Evolutionary conservation across 1,140 invertebrate species (phyloP), one percentile per base, ranked within the genome.

Genomic region (Saxidomus purpurata): DNA sequence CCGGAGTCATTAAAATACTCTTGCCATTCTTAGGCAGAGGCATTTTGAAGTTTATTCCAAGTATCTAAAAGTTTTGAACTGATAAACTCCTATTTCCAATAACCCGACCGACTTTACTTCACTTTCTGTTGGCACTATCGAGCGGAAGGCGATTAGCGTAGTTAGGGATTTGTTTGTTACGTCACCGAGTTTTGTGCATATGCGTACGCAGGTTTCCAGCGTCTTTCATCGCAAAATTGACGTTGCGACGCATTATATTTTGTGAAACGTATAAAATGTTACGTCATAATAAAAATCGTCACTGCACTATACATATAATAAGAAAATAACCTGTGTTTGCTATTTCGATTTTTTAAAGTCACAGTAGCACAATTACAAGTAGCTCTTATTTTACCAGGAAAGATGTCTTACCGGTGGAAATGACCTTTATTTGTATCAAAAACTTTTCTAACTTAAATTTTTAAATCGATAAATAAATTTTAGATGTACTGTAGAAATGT

Each of bases 1-100:
- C 93, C 76, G 93, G 93, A 25, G 93, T 94, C 93, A 93, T 91
- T 49, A 94, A 87, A 83, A 93, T 91, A 87, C 93, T 94, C 77
- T 94, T 94, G 80, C 93, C 93, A 80, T 91, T 89, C 59, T 84
- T 69, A 82, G 92, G 90, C 31, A 92, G 47, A 28, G 91, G 91
- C 90, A 93, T 93, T 89, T 89, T 89, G 31, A 74, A 52, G 28
- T 49, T 1, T 52, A 52, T 79, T 52, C 47, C 47, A 34, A 49
- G 22, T 31, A 31, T 22, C 36, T 34, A 31, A 79, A 31, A 52
- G 28, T 79, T 79, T 36, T 40, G 28, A 34, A 79, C 2, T 25
- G 76, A 55, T 52, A 79, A 55, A 79, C 31, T 79, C 76, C 76
- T 17, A 79, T 79, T 49, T 25, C 38, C 13, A 77, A 77, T 47